Base-by-base conservation (phyloP, 2,888 invertebrate species). In the Oxyteleia sp. region DNA sequence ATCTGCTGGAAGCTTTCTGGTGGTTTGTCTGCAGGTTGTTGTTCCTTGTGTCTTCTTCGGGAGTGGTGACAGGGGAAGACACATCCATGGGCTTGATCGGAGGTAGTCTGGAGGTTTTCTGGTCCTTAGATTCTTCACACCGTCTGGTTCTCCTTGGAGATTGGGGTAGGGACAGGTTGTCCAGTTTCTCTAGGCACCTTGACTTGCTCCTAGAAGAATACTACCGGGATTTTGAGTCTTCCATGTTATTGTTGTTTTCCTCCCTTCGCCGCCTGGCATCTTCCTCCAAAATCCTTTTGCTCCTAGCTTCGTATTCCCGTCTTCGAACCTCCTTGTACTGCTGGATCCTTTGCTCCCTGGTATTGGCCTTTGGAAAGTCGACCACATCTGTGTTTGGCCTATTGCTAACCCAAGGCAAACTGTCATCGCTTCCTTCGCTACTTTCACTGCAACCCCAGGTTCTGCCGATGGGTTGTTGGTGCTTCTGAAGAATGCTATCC, bases 401-500 rank as follows among this genome's bases (percentile, higher is more conserved):
- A 3, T 87, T 87, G 4, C 88, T 88, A 15, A 86, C 84, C 91
- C 91, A 92, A 0, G 11, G 91, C 0, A 93, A 84, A 75, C 93
- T 92, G 66, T 93, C 93, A 88, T 93, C 93, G 86, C 93, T 93
- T 5, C 93, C 93, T 55, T 93, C 93, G 88, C 93, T 93, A 75
- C 93, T 92, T 69, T 93, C 93, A 85, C 93, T 93, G 83, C 91
- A 93, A 29, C 92, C 92, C 93, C 93, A 93, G 1, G 91, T 88
- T 23, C 93, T 85, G 5, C 74, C 78, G 13, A 87, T 84, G 7
- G 89, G 84, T 23, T 88, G 87, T 72, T 89, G 89, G 45, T 78
- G 83, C 41, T 74, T 57, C 2, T 84, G 75, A 26, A 91, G 84
- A 23, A 92, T 87, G 55, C 82, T 61, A 0, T 89, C 85, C n/a